These are phyloP conservation scores for Capreolus pygargus DNA, from an alignment of 2,113 vertebrate species.

Conservation along the genomic window DNA sequence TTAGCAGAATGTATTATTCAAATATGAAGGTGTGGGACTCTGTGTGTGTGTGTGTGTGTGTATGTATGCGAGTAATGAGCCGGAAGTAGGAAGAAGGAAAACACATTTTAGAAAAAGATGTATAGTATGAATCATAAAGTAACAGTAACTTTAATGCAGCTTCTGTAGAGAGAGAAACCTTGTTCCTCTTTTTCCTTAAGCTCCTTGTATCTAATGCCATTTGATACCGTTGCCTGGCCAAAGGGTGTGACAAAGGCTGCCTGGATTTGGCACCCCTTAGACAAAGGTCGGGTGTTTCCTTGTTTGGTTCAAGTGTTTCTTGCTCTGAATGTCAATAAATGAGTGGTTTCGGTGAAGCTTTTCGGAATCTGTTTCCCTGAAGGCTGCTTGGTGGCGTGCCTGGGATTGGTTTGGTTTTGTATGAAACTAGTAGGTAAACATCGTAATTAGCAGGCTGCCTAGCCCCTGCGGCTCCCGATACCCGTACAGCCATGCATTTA, in stretches of 20 bases:
- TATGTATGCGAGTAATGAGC: not conserved
- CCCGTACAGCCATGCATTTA: not conserved
- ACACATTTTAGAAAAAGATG: slow-evolving; percentile 2
- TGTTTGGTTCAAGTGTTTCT: slow-evolving; percentile 37
- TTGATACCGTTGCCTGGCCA: not conserved
- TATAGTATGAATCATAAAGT: not conserved
- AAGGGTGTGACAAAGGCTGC: not conserved
- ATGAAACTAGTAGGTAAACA: slow-evolving; percentile 45
- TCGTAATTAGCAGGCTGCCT: not conserved
- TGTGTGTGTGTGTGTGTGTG: no score
- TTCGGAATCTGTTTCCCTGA: not conserved
- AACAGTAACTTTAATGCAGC: not conserved
- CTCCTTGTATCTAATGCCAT: not conserved
- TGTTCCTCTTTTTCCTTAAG: not conserved
- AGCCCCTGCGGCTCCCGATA: not conserved
- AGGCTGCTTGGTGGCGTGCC: slow-evolving; percentile 8
- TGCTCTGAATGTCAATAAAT: slow-evolving; percentile 47
- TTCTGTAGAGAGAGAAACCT: not conserved
- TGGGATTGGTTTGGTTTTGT: slow-evolving; percentile 42
- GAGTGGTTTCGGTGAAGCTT: slow-evolving; percentile 46
- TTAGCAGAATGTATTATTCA: not conserved
- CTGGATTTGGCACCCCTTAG: not conserved
- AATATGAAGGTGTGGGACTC: not conserved
- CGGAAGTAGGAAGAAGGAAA: not conserved
- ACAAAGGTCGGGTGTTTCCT: slow-evolving; percentile 20